Evolutionary conservation across 2,888 invertebrate species (phyloP).

Genomic region (Limnephilus rhombicus): DNA sequence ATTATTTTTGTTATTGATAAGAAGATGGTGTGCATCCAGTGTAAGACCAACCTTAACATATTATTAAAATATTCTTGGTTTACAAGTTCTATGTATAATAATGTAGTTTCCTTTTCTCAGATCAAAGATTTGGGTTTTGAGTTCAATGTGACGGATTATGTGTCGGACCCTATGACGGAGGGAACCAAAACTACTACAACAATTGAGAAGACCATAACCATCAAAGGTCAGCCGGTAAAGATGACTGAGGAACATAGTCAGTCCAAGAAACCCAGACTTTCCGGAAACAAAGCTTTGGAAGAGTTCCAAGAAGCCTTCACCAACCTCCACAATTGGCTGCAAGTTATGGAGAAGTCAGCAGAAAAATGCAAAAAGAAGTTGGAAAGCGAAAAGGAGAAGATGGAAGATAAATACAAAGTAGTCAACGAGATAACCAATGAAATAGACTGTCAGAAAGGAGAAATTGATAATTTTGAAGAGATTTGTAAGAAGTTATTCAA

Average conservation of each 20-base stretch:
- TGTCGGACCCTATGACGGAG: conserved; percentile 68
- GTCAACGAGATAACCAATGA: conserved; percentile 73
- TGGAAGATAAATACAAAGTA: conserved; percentile 68
- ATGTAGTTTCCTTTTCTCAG: conserved; percentile 69
- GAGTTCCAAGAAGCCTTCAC: conserved; percentile 75
- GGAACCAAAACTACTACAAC: conserved; percentile 70
- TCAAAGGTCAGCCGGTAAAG: conserved; percentile 63
- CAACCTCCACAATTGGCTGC: conserved; percentile 72
- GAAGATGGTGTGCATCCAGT: no score
- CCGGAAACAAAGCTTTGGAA: conserved; percentile 68
- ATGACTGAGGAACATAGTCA: conserved; percentile 64
- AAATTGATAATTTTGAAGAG: conserved; percentile 79
- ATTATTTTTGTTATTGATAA: background rate
- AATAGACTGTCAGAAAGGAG: conserved; percentile 75
- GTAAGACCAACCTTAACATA: no score
- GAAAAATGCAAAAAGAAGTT: conserved; percentile 70
- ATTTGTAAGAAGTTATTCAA: conserved; percentile 78
- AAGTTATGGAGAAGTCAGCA: conserved; percentile 71
- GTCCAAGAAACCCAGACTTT: conserved; percentile 72
- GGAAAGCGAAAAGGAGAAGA: conserved; percentile 70
- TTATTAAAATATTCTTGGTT: no score
- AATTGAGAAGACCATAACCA: conserved; percentile 64
- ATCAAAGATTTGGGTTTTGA: conserved; percentile 82
- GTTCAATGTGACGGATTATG: conserved; percentile 71
- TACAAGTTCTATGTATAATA: background rate